These are phyloP conservation scores for Hippocampus abdominalis DNA, from an alignment of 2,113 vertebrate genomes.

Conservation along the genomic window DNA sequence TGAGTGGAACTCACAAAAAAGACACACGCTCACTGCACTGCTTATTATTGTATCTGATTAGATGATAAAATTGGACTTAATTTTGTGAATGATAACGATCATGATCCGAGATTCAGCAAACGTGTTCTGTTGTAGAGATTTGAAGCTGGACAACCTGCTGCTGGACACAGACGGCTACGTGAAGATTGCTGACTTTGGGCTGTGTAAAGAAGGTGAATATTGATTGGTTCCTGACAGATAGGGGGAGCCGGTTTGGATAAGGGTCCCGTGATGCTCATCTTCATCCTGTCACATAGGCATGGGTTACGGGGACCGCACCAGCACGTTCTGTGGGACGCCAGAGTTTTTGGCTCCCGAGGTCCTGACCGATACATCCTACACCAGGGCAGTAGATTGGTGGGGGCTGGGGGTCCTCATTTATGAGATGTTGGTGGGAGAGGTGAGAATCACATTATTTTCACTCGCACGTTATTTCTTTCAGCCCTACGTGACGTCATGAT, in stretches of 20 bases:
- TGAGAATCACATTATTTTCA: slow-evolving; percentile 61
- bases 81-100: neutral
- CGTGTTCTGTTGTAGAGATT: slow-evolving; percentile 76
- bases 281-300: slow-evolving; percentile 75
- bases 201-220: slow-evolving; percentile 93
- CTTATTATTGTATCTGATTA: neutral
- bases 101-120: neutral
- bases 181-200: slow-evolving; percentile 98
- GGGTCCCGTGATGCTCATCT: neutral
- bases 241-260: neutral
- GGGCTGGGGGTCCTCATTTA: slow-evolving; percentile 96
- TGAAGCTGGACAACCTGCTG: slow-evolving; percentile 96
- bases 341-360: slow-evolving; percentile 98
- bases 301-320: slow-evolving; percentile 94
- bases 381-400: slow-evolving; percentile 97
- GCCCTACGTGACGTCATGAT: neutral
- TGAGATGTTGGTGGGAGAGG: slow-evolving; percentile 97
- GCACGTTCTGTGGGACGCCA: slow-evolving; percentile 96
- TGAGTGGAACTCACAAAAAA: slow-evolving; percentile 59
- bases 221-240: slow-evolving; percentile 3
- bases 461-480: too few relatives aligned
- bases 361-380: slow-evolving; percentile 93
- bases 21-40: too few relatives aligned
- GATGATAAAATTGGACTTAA: neutral
- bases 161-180: slow-evolving; percentile 95